Evolutionary conservation across 2,888 invertebrate species (phyloP), one percentile per base, ranked within the genome.

Genomic region (Cremastinae sp.): DNA sequence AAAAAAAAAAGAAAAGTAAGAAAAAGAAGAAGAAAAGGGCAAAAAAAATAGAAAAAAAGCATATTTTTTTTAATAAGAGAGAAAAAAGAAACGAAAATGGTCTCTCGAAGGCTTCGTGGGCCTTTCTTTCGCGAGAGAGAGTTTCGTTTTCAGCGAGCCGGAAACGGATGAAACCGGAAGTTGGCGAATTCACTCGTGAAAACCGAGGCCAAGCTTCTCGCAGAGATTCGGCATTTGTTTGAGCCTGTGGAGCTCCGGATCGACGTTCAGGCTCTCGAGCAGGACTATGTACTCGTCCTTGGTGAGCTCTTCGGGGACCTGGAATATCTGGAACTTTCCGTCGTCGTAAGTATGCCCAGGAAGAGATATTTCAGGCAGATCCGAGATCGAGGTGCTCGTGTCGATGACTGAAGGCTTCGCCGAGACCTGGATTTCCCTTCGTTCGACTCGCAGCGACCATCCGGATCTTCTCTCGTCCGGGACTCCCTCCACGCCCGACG

Each of bases 361-460:
- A 2, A 34, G 0, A 51, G 47, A 7, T n/a, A 16, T 41, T 20
- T 75, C 61, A 10, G 78, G 77, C 22, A 86, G 78, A 75, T 85
- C 84, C 1, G 83, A 84, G 36, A 86, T 80, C 0, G 85, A 86
- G 0, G 87, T 86, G 53, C 85, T 86, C 3, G 81, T 84, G 61
- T 87, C 83, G 7, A 74, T 80, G 0, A 85, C 83, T 0, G 83
- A 84, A 5, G 86, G 86, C 64, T 84, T 87, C 0, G 81, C 84
- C 0, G 81, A 82, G 8, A 87, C 81, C 70, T 85, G 83, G 1
- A 83, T 82, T 72, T 88, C 86, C 12, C 71, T 81, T 20, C 79
- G 80, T 16, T 82, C 80, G 20, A 84, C 79, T 4, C 79, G 77
- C 4, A 79, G 38, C 2, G 79, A 74, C 64, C 80, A 82, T 0